Base-by-base conservation (phyloP, 1,140 invertebrate genomes). In the Chrysopa pallens region DNA sequence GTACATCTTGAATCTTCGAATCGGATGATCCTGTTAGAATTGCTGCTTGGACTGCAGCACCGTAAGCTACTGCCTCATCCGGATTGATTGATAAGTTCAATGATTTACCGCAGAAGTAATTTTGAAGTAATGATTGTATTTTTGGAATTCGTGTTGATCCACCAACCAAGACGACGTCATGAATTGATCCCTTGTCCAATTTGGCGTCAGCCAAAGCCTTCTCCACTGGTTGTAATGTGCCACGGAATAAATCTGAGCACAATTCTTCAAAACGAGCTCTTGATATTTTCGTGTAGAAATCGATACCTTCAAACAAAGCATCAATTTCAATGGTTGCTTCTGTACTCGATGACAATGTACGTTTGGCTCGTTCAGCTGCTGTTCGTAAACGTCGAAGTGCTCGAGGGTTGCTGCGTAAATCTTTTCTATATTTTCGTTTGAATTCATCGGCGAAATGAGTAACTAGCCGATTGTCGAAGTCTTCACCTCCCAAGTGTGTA, bases 391-490 rank as follows among this genome's bases (percentile, higher is more conserved):
- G 67, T 49, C 79, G 61, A 8, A 68, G 46, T 6, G 65, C 62
- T 41, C 65, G 57, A 12, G 63, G 54, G 44, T 67, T 69, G 29
- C 36, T 49, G 41, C 52, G 59, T 47, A 64, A 47, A 50, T 70
- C 66, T 46, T 68, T 69, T 38, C 59, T 60, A 53, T 66, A 61
- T 48, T 68, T 68, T 28, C 64, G 52, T 37, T 60, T 52, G 50
- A 69, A 67, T 49, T 69, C 66, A 5, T 68, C 61, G 4, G 61
- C 59, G 3, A 69, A 56, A 52, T 82, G 75, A 52, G 73, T 77
- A 6, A 86, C 80, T 55, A 86, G 63, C 38, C 80, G 56, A 58
- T 80, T 77, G 55, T 83, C 79, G 50, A 85, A 86, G 57, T 85
- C 82, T 58, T 86, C 83, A 35, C 83, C 82, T 46, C 67, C 72